Base-by-base conservation (phyloP, 2,797 vertebrate genomes). In the Pseudopleuronectes americanus region DNA sequence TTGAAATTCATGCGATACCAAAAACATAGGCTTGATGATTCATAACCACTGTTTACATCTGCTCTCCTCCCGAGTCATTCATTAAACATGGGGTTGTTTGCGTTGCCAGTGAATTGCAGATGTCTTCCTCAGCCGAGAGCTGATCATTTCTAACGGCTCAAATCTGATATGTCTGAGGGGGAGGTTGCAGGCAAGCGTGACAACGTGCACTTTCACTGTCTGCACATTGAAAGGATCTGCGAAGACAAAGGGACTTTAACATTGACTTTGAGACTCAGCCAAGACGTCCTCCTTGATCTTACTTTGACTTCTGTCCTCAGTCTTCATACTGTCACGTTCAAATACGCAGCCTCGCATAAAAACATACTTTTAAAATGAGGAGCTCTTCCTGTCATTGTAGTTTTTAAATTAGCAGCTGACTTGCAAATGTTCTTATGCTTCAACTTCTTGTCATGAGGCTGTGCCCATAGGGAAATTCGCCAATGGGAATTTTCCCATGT, bases 181-280 rank as follows among this genome's bases (percentile, higher is more conserved):
- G 65, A 36, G 61, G 41, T 38, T 22, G 22, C 38, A 4, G 64
- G 58, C 14, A 10, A 47, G 41, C 14, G 1, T 60, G 76, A 67
- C 64, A 71, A 19, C 68, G 33, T 21, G 2, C 36, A 33, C 33
- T 58, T 61, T 16, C 3, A 13, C 43, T 55, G 59, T 76, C 24
- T 60, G 51, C 48, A 66, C 38, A 76, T 71, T 41, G 24, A 47
- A 48, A 48, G 22, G 17, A 21, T 68, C 49, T 56, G 57, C 38
- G 60, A 55, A 63, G 70, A 58, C 52, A 41, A 70, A 33, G 4
- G 52, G 41, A 28, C 57, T 57, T 58, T 60, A 45, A 68, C 45
- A 16, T 0, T 21, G 52, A 56, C 70, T 62, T 71, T 73, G 49
- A 59, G 26, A 24, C 31, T 70, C 23, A 57, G 67, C 28, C 49